Conservation (phyloP, 92 coral and sea anemone species). For the Epizoanthus illoricatus region DNA sequence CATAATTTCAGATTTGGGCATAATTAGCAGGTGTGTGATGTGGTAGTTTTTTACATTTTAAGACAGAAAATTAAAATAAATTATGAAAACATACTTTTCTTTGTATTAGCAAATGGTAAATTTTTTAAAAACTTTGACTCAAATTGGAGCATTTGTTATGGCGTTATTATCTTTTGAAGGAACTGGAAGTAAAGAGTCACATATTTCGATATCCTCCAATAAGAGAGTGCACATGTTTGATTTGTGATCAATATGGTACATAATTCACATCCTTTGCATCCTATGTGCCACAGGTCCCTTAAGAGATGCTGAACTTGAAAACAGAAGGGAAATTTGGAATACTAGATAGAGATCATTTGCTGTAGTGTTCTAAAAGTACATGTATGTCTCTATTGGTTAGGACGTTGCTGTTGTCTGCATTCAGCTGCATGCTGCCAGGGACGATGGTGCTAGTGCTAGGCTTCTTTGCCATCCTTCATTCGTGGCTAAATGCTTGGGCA, state of each 20-base stretch:
- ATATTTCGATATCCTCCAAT: too few relatives aligned
- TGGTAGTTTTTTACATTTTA: too few relatives aligned
- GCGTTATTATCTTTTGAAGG: too few relatives aligned
- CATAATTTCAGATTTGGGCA: too few relatives aligned
- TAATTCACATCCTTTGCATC: background rate
- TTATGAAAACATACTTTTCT: too few relatives aligned
- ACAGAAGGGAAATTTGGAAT: background rate
- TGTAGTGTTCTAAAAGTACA: background rate
- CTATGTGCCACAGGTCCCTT: background rate
- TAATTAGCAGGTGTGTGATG: too few relatives aligned
- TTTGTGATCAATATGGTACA: background rate
- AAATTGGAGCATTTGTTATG: too few relatives aligned
- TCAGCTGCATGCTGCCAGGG: slow-evolving; percentile 95
- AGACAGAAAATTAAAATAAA: too few relatives aligned
- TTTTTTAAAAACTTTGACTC: too few relatives aligned
- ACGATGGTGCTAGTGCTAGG: slow-evolving; percentile 96
- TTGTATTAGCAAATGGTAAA: too few relatives aligned
- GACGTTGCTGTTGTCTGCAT: slow-evolving; percentile 78
- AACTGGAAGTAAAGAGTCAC: too few relatives aligned
- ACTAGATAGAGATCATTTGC: background rate
- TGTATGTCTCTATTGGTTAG: slow-evolving; percentile 43
- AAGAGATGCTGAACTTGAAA: background rate
- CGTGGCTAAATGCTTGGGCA: slow-evolving; percentile 98
- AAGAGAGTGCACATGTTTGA: too few relatives aligned
- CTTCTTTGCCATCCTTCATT: slow-evolving; percentile 93